Conservation (phyloP, 2,888 invertebrate species). For the Chloroclystis v-ata region DNA sequence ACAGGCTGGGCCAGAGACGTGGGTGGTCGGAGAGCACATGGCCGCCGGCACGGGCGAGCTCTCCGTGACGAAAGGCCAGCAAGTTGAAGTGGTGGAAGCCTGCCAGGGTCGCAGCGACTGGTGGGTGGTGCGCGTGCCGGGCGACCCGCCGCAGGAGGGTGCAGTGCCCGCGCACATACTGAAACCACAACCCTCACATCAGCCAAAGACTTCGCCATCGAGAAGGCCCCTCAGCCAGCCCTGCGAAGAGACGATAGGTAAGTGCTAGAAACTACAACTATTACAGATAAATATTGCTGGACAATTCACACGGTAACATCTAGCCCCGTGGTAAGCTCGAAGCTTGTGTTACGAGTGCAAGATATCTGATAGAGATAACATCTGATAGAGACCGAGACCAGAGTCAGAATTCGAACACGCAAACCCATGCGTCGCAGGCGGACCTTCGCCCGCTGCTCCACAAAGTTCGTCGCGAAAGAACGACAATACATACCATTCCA, state of each 20-base stretch:
- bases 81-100: slow-evolving; percentile 93
- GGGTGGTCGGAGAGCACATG: slow-evolving; percentile 92
- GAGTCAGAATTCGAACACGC: too few relatives aligned
- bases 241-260: slow-evolving; percentile 69
- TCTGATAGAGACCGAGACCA: too few relatives aligned
- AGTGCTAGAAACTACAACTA: slow-evolving; percentile 40
- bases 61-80: slow-evolving; percentile 92
- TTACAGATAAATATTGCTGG: not conserved
- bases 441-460: too few relatives aligned
- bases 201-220: slow-evolving; percentile 62
- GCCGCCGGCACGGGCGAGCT: slow-evolving; percentile 89
- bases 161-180: slow-evolving; percentile 88
- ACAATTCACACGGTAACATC: too few relatives aligned
- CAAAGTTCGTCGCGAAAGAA: too few relatives aligned
- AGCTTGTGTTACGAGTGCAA: too few relatives aligned
- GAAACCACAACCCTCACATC: slow-evolving; percentile 60
- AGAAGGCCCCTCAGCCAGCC: slow-evolving; percentile 64
- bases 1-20: slow-evolving; percentile 90
- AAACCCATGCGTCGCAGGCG: too few relatives aligned
- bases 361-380: too few relatives aligned
- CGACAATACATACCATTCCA: too few relatives aligned
- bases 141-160: slow-evolving; percentile 84
- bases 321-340: too few relatives aligned
- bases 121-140: slow-evolving; percentile 82
- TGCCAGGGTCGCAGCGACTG: slow-evolving; percentile 82